phyloP scores from a whole-genome alignment of 2,888 invertebrate species.

The Sturmia bella region DNA sequence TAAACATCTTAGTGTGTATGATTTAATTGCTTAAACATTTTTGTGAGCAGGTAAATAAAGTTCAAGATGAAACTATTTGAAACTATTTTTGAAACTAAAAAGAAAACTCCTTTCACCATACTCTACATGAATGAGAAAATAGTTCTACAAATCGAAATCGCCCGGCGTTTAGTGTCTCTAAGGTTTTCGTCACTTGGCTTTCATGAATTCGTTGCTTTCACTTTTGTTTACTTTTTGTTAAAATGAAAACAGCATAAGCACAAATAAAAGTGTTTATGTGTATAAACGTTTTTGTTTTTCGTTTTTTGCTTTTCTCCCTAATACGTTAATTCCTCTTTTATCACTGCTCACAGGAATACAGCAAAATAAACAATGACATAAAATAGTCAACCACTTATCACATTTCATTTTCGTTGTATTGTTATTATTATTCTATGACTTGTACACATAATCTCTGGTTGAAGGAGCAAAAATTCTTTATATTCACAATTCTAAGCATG shows the following conservation, averaged over 20 bases:
- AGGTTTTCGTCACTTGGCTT: not conserved
- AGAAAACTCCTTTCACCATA: too few species aligned
- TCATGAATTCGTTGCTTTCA: slow-evolving; percentile 49
- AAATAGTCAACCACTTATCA: slow-evolving; percentile 58
- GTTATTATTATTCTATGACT: slow-evolving; percentile 8
- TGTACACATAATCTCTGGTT: slow-evolving; percentile 44
- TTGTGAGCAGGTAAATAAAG: too few species aligned
- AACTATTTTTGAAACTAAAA: too few species aligned
- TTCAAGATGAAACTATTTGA: too few species aligned
- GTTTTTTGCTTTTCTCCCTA: not conserved
- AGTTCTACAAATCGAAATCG: too few species aligned
- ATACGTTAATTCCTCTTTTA: slow-evolving; percentile 21
- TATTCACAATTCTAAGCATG: slow-evolving; percentile 29
- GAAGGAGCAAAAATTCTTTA: slow-evolving; percentile 31
- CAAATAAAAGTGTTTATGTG: slow-evolving; percentile 48
- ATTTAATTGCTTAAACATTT: too few species aligned
- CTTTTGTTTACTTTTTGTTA: slow-evolving; percentile 53
- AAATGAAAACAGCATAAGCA: slow-evolving; percentile 38
- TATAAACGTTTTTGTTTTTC: not conserved
- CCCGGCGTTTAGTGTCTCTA: not conserved
- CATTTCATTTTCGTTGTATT: slow-evolving; percentile 23
- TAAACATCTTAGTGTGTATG: too few species aligned
- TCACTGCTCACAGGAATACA: slow-evolving; percentile 24
- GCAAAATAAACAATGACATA: slow-evolving; percentile 53
- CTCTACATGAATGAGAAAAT: too few species aligned